Percentiles rank a stretch among this genome's conserved stretches.
Conservation (phyloP, 2,113 vertebrate species). For the Pontoporia blainvillei region DNA sequence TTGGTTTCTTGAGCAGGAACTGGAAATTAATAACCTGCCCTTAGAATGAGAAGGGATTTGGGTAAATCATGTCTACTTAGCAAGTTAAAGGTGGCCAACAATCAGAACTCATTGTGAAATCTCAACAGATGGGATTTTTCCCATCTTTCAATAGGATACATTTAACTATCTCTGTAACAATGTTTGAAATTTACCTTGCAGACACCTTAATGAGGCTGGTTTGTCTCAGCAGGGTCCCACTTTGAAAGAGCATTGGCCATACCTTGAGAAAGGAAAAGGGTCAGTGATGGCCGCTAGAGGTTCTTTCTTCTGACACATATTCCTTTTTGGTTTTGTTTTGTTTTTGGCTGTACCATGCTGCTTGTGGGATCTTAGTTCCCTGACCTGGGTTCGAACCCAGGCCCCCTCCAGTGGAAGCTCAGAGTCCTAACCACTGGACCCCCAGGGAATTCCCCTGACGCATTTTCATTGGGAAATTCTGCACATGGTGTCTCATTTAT, state of each 20-base stretch:
- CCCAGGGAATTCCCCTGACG: background rate
- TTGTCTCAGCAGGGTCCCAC: background rate
- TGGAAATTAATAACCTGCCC: background rate
- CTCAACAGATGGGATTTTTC: constrained; percentile 10
- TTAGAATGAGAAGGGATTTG: background rate
- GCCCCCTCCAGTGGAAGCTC: background rate
- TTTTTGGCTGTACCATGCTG: background rate
- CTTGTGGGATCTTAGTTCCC: background rate
- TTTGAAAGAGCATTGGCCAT: background rate
- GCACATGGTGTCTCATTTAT: background rate
- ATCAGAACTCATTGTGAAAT: constrained; percentile 39
- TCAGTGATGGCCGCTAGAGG: background rate
- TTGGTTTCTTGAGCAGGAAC: constrained; percentile 34
- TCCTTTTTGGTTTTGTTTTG: background rate
- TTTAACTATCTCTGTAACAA: background rate
- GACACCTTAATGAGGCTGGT: background rate
- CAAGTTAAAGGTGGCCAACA: constrained; percentile 36
- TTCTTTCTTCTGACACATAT: fast-evolving
- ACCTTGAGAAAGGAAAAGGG: background rate
- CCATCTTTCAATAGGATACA: constrained; percentile 14
- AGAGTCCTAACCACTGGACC: background rate
- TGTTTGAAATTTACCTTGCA: constrained; percentile 59
- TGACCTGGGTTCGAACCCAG: background rate
- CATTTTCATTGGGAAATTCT: constrained; percentile 48
- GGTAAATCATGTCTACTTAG: constrained; percentile 49